Base-by-base conservation (phyloP, 1,140 invertebrate genomes). In the Eumaeus atala region DNA sequence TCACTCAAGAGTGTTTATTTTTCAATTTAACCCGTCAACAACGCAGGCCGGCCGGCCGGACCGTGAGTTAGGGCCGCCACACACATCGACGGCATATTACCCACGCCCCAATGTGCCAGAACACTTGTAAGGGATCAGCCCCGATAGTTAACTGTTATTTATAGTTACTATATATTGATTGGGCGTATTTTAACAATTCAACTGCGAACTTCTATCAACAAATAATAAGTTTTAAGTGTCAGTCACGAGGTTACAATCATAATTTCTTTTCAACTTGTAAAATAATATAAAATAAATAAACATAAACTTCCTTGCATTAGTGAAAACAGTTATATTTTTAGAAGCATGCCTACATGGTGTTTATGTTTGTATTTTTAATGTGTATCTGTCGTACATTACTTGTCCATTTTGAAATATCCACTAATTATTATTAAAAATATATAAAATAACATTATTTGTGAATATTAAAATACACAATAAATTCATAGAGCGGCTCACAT, bases 21-120 rank as follows among this genome's bases (percentile, higher is more conserved):
- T 82, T 78, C 77, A 82, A 80, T 78, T 79, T 68, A 59, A 64
- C 58, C 78, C 74, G 74, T 77, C 75, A 73, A 66, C 67, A 69
- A 54, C 58, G 55, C 10, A 18, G 52, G 40, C 48, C 47, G 50
- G 52, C 49, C 58, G 51, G 49, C 54, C 49, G 53, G 59, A 49
- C 36, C 55, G 21, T 78, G 74, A 78, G 62, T 72, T 75, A 78
- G 77, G 74, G 77, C 64, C 67, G 74, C 75, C 75, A 78, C 77
- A 77, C 74, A 77, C 72, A 54, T 60, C 63, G 75, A 51, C 67
- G 70, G 68, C 74, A 73, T 58, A 72, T 80, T 80, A 76, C 49
- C 52, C 72, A 67, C 62, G 67, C 64, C 67, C 72, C 56, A 55
- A 62, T 56, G 49, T 56, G 51, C 59, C 57, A 57, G 49, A 58